phyloP scores from a whole-genome alignment of 1,140 invertebrate species.

The Saccostrea glomerata region DNA sequence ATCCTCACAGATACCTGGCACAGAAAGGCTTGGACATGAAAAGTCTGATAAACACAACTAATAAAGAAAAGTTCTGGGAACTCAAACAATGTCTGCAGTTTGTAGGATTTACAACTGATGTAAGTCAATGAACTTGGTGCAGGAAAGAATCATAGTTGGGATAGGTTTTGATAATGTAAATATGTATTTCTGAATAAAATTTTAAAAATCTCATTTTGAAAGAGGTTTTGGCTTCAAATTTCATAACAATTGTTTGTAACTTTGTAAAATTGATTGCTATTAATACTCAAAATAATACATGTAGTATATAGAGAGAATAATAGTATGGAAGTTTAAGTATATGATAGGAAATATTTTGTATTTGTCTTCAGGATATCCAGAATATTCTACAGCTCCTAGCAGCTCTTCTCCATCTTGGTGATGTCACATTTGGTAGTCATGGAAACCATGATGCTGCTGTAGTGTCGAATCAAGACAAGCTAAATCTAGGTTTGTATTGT shows the following conservation, averaged over 20 bases:
- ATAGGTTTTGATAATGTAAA: too few relatives aligned
- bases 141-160: too few relatives aligned
- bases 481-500: conserved; percentile 61
- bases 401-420: conserved; percentile 83
- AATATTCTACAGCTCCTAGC: conserved; percentile 69
- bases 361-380: conserved; percentile 80
- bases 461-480: conserved; percentile 54
- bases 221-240: too few relatives aligned
- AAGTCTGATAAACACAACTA: conserved; percentile 43
- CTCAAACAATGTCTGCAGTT: conserved; percentile 71
- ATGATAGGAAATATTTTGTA: neutral
- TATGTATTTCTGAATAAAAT: too few relatives aligned
- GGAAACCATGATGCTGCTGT: conserved; percentile 75
- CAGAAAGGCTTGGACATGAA: conserved; percentile 19
- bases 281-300: too few relatives aligned
- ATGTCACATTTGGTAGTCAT: conserved; percentile 85
- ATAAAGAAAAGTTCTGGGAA: conserved; percentile 69
- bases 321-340: too few relatives aligned
- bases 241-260: too few relatives aligned
- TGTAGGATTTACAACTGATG: conserved; percentile 69
- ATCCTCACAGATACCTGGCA: conserved; percentile 55
- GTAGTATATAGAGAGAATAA: too few relatives aligned
- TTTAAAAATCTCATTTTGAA: neutral
- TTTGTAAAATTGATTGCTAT: too few relatives aligned
- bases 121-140: conserved; percentile 45